Evolutionary conservation across 2,797 vertebrate genomes (phyloP).

Genomic region (Heliangelus exortis): DNA sequence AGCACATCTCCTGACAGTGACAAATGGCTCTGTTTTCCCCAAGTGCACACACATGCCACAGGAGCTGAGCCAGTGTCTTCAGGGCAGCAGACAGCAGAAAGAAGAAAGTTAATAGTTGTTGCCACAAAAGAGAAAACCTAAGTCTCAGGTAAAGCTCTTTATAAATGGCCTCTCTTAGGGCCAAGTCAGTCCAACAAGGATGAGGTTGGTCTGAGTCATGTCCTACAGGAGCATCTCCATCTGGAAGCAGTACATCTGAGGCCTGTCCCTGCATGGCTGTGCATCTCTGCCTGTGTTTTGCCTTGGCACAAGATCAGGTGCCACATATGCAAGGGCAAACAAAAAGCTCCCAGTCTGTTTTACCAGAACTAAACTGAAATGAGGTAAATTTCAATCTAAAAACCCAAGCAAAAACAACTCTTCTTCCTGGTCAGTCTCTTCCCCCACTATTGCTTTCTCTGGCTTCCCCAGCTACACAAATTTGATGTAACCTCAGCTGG

Average conservation of each 20-base stretch:
- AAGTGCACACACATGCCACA: constrained; percentile 9
- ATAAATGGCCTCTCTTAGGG: neutral
- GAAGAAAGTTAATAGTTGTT: neutral
- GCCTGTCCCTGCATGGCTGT: neutral
- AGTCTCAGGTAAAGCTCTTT: neutral
- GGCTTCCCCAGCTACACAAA: neutral
- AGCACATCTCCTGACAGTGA: constrained; percentile 73
- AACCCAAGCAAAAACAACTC: neutral
- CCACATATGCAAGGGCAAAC: neutral
- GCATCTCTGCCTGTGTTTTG: neutral
- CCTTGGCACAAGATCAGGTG: neutral
- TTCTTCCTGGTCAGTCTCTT: neutral
- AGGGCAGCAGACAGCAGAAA: constrained; percentile 20
- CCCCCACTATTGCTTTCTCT: neutral
- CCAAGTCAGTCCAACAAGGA: neutral
- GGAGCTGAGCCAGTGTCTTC: constrained; percentile 43
- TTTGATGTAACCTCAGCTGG: neutral
- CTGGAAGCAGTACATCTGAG: neutral
- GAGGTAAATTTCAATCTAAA: neutral
- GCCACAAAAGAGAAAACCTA: neutral
- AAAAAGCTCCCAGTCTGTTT: neutral
- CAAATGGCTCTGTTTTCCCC: constrained; percentile 45
- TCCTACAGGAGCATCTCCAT: neutral
- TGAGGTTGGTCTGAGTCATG: neutral
- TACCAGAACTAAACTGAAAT: neutral